Percentiles rank a stretch among this genome's conserved stretches.
These are phyloP conservation scores for Alentia gelatinosa DNA, from an alignment of 2,888 invertebrate genomes.

Conservation along the genomic window DNA sequence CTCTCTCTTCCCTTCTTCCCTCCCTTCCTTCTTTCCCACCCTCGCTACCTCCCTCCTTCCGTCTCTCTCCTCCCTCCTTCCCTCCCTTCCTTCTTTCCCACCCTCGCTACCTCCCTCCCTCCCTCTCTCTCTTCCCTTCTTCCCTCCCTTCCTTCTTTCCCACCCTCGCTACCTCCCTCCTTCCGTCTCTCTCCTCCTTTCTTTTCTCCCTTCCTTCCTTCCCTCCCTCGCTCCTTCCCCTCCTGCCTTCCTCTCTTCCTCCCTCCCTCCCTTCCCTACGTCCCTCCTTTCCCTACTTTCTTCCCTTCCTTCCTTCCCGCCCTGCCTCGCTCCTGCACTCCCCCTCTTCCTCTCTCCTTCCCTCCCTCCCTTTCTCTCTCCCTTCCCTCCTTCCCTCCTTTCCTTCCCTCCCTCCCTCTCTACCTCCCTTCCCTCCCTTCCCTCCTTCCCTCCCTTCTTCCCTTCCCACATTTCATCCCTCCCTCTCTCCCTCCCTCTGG, in stretches of 20 bases:
- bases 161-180: too few species aligned
- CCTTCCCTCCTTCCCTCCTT: neutral
- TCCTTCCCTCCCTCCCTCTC: neutral
- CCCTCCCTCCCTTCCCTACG: neutral
- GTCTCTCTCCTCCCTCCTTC: too few species aligned
- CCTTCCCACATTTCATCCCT: slow-evolving; percentile 44
- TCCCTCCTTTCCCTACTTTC: neutral
- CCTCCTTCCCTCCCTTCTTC: neutral
- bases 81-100: too few species aligned
- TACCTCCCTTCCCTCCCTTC: neutral
- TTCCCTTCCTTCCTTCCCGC: neutral
- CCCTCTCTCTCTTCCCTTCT: too few species aligned
- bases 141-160: too few species aligned
- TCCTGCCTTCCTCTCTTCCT: too few species aligned
- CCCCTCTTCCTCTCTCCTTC: neutral
- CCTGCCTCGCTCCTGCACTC: neutral
- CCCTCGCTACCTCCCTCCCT: too few species aligned
- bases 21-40: too few species aligned
- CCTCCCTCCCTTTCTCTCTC: neutral
- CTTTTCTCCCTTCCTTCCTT: too few species aligned
- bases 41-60: too few species aligned
- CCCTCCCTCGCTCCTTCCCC: neutral
- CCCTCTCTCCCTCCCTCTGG: neutral
- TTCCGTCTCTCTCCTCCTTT: too few species aligned
- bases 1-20: too few species aligned